A percentile compares a stretch with the other conserved stretches of the same genome.
These are phyloP conservation scores for Dyspetes luteomarginatus DNA, from an alignment of 2,888 invertebrate genomes.

Conservation along the genomic window DNA sequence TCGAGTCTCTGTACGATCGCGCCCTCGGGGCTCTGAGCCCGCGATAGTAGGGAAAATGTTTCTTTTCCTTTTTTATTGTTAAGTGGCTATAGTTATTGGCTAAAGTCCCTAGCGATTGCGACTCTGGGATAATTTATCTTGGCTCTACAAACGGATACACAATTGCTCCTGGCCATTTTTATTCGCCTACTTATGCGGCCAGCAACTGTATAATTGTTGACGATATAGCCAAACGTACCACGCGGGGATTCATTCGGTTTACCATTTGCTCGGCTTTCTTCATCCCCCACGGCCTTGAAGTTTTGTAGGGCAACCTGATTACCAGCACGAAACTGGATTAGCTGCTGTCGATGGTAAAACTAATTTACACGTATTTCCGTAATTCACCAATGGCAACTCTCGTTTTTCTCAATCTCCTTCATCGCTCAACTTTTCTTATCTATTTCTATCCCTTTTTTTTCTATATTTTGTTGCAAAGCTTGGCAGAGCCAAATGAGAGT, in stretches of 20 bases:
- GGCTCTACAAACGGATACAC: too few species aligned
- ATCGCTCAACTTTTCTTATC: too few species aligned
- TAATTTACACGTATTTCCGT: constrained; percentile 55
- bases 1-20: too few species aligned
- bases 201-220: background rate
- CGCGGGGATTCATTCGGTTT: constrained; percentile 20
- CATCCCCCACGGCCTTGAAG: constrained; percentile 30
- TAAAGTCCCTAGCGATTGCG: too few species aligned
- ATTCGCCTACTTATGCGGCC: background rate
- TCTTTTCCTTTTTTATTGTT: too few species aligned
- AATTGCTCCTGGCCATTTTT: too few species aligned
- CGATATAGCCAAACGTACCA: constrained; percentile 8
- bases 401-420: background rate
- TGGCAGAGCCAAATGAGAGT: too few species aligned
- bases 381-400: constrained; percentile 32
- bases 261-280: background rate
- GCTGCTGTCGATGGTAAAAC: constrained; percentile 30
- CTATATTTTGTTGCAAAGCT: background rate
- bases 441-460: background rate
- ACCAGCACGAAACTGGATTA: constrained; percentile 47
- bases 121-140: too few species aligned
- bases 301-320: constrained; percentile 57
- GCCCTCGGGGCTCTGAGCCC: too few species aligned
- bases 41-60: too few species aligned
- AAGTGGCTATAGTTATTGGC: too few species aligned